phyloP scores from a whole-genome alignment of 1,140 invertebrate genomes.

The Hermetia illucens region DNA sequence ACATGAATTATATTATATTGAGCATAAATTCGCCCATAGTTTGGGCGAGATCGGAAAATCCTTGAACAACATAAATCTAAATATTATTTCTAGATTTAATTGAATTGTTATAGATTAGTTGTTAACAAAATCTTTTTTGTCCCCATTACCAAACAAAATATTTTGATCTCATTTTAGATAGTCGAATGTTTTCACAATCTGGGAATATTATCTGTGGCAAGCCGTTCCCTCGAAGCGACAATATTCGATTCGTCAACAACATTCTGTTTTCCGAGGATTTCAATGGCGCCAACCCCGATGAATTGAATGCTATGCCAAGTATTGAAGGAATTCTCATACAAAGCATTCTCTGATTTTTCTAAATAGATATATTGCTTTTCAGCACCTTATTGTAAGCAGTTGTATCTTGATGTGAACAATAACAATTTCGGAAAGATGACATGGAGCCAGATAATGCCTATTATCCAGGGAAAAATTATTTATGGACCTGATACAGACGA shows the following conservation, averaged over 20 bases:
- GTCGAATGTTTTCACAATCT: conserved; percentile 30
- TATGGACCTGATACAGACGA: conserved; percentile 37
- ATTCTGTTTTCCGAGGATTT: conserved; percentile 38
- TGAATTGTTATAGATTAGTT: too few relatives aligned
- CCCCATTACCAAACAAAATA: too few relatives aligned
- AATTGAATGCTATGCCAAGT: conserved; percentile 45
- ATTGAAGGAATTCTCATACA: conserved; percentile 12
- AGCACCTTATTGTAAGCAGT: conserved; percentile 45
- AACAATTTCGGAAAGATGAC: conserved; percentile 47
- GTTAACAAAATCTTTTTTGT: too few relatives aligned
- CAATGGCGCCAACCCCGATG: conserved; percentile 26
- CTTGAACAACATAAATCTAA: too few relatives aligned
- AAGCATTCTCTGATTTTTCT: background rate
- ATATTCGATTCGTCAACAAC: conserved; percentile 29
- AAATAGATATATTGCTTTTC: conserved; percentile 4
- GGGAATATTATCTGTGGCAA: conserved; percentile 45
- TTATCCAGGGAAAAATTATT: conserved; percentile 46
- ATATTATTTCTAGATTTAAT: too few relatives aligned
- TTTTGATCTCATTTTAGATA: conserved; percentile 14
- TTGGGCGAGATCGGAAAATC: too few relatives aligned
- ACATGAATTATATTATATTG: too few relatives aligned
- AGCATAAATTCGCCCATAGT: too few relatives aligned
- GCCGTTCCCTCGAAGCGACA: conserved; percentile 31
- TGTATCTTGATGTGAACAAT: conserved; percentile 40
- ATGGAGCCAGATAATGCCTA: conserved; percentile 49